Conservation (phyloP, 1,140 invertebrate genomes). For the Aphelinus atriplicis region DNA sequence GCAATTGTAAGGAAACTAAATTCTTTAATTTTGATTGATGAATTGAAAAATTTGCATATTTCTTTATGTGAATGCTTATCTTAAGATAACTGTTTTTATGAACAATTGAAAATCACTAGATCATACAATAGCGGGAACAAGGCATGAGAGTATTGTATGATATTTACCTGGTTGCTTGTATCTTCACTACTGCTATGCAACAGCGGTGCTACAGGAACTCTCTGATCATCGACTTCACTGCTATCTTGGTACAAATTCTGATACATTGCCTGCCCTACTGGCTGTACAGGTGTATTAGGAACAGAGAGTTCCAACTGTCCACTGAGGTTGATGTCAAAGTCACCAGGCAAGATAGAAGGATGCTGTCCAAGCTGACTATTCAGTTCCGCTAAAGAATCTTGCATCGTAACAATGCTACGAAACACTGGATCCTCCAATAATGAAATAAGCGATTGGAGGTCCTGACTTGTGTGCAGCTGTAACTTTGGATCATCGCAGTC, state of each 20-base stretch:
- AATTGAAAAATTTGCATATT: too few species aligned
- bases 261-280: conserved; percentile 60
- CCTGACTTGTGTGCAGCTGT: conserved; percentile 79
- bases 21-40: too few species aligned
- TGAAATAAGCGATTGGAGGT: conserved; percentile 86
- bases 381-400: conserved; percentile 84
- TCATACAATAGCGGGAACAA: too few species aligned
- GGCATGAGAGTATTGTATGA: conserved; percentile 1
- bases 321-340: conserved; percentile 87
- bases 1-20: too few species aligned
- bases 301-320: conserved; percentile 73
- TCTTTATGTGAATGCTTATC: too few species aligned
- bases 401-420: conserved; percentile 89
- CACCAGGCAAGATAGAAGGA: conserved; percentile 89
- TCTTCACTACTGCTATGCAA: conserved; percentile 67
- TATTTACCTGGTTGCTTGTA: conserved; percentile 59
- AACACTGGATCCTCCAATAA: conserved; percentile 93
- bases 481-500: conserved; percentile 68
- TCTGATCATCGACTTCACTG: conserved; percentile 66
- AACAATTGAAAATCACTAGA: too few species aligned
- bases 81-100: too few species aligned
- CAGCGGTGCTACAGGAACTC: conserved; percentile 67
- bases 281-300: conserved; percentile 60
- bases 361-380: conserved; percentile 85
- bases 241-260: conserved; percentile 61